A percentile compares a stretch with the other conserved stretches of the same genome.
phyloP scores from a whole-genome alignment of 2,113 vertebrate genomes.

The Paracanthobrama guichenoti region DNA sequence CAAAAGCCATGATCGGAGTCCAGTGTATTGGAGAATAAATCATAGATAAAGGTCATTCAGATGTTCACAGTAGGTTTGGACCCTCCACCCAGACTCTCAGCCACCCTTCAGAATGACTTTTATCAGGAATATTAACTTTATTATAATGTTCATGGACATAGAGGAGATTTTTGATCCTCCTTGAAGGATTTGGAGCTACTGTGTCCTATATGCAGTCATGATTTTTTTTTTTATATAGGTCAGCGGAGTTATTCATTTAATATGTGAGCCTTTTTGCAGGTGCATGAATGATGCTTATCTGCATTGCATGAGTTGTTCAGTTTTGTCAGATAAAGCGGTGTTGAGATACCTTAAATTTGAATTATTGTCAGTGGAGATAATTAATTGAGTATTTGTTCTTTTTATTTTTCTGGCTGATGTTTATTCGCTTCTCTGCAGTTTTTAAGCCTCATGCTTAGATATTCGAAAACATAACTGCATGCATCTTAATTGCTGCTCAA shows the following conservation, averaged over 20 bases:
- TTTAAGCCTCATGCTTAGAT: constrained; percentile 13
- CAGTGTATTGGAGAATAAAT: background rate
- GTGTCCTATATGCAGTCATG: background rate
- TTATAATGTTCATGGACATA: background rate
- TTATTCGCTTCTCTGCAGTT: background rate
- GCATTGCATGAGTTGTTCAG: background rate
- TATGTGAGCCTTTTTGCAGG: background rate
- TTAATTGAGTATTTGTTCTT: background rate
- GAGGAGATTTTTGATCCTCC: background rate
- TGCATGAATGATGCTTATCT: background rate
- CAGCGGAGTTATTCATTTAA: background rate
- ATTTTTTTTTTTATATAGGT: background rate
- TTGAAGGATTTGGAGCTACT: background rate
- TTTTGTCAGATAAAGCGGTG: background rate
- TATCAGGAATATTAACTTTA: background rate
- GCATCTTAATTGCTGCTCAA: constrained; percentile 33
- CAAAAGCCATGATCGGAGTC: background rate
- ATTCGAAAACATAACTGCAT: constrained; percentile 28
- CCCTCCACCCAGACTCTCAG: background rate
- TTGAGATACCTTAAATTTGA: background rate
- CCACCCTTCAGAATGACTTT: background rate
- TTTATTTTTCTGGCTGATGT: background rate
- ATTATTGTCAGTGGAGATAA: background rate
- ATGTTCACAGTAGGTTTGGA: background rate
- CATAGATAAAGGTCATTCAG: background rate